Evolutionary conservation across 2,113 vertebrate species (phyloP).

Genomic region (Stomatorhinus ivindoensis): DNA sequence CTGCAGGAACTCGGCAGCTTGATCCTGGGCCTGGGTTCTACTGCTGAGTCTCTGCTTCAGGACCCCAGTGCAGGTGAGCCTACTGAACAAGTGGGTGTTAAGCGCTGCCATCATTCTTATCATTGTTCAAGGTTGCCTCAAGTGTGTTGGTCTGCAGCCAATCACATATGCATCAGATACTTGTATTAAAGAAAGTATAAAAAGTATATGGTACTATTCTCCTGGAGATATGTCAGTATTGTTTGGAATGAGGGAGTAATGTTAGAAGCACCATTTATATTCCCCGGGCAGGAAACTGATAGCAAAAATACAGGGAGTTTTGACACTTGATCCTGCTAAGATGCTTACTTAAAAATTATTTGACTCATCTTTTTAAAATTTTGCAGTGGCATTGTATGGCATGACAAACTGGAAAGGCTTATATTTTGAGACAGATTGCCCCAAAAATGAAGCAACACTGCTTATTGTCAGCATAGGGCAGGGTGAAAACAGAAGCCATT

Average conservation of each 20-base stretch:
- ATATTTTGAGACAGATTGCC: not conserved
- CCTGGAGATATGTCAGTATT: not conserved
- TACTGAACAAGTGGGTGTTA: not conserved
- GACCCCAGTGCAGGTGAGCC: conserved; percentile 73
- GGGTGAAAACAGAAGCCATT: not conserved
- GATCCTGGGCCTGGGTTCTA: conserved; percentile 68
- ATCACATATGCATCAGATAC: not conserved
- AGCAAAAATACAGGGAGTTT: too few relatives aligned
- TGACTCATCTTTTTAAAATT: too few relatives aligned
- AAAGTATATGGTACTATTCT: not conserved
- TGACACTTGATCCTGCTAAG: too few relatives aligned
- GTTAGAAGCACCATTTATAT: not conserved
- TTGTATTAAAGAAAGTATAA: not conserved
- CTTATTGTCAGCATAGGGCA: not conserved
- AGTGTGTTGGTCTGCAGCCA: not conserved
- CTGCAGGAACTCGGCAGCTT: conserved; percentile 84
- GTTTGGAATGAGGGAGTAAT: not conserved
- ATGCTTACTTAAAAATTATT: too few relatives aligned
- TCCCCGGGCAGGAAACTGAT: too few relatives aligned
- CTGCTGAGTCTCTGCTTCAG: conserved; percentile 71
- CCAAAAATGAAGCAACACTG: not conserved
- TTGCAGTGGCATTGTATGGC: not conserved
- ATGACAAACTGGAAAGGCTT: not conserved
- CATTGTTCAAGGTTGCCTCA: not conserved
- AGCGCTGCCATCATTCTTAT: not conserved